These are phyloP conservation scores for Limnephilus auricula DNA, from an alignment of 2,888 invertebrate species.

Conservation along the genomic window DNA sequence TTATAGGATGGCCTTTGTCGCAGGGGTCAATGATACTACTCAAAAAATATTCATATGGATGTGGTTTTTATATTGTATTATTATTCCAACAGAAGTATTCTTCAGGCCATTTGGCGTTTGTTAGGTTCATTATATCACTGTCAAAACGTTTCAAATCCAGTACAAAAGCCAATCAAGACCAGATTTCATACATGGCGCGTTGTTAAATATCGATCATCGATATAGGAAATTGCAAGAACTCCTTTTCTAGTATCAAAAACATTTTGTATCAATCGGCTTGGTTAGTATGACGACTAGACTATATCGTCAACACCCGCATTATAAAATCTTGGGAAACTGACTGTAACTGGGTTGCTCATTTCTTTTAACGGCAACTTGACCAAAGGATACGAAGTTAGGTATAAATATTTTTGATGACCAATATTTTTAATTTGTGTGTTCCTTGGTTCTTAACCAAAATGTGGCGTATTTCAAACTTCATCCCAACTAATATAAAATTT, in stretches of 20 bases:
- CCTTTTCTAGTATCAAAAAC: neutral
- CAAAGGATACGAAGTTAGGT: too few species aligned
- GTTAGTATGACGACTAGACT: neutral
- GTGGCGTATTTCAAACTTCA: too few species aligned
- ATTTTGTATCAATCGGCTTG: neutral
- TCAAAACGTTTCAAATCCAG: conserved; percentile 2
- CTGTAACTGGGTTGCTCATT: too few species aligned
- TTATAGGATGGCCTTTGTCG: too few species aligned
- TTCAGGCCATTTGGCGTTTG: neutral
- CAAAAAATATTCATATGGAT: neutral
- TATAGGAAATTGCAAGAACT: neutral
- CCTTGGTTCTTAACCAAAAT: too few species aligned
- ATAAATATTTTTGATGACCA: too few species aligned
- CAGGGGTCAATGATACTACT: neutral
- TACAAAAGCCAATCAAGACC: neutral
- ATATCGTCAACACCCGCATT: neutral
- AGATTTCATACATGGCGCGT: neutral
- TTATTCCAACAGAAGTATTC: neutral
- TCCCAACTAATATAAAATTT: too few species aligned
- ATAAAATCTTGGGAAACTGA: neutral
- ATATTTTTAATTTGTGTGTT: too few species aligned
- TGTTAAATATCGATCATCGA: neutral
- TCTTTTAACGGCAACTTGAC: too few species aligned
- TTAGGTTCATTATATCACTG: neutral
- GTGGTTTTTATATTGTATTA: neutral